phyloP scores from a whole-genome alignment of 2,888 invertebrate genomes.

The Nomada fucata region DNA sequence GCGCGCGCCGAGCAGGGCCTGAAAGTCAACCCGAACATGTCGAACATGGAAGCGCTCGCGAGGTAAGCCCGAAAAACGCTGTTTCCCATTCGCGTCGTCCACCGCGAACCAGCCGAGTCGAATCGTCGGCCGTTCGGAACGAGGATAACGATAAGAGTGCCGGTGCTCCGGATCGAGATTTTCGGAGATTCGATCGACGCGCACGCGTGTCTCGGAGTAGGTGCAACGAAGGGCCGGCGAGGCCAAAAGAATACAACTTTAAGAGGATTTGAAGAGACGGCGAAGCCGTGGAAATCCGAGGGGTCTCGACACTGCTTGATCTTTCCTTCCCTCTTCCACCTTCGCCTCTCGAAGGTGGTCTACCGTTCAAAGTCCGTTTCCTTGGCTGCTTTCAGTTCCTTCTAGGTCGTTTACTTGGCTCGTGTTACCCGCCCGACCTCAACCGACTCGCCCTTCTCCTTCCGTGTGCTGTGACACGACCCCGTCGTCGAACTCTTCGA shows the following conservation, averaged over 20 bases:
- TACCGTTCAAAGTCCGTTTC: slow-evolving; percentile 55
- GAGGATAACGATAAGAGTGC: background rate
- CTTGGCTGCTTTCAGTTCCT: slow-evolving; percentile 44
- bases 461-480: slow-evolving; percentile 19
- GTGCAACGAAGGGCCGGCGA: slow-evolving; percentile 75
- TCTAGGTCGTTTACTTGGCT: slow-evolving; percentile 75
- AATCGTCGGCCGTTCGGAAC: background rate
- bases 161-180: background rate
- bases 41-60: slow-evolving; percentile 95
- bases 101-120: background rate
- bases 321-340: slow-evolving; percentile 69
- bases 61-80: slow-evolving; percentile 86
- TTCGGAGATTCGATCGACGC: slow-evolving; percentile 78
- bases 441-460: slow-evolving; percentile 40
- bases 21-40: slow-evolving; percentile 91
- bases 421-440: slow-evolving; percentile 68
- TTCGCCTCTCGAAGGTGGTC: background rate
- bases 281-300: slow-evolving; percentile 84
- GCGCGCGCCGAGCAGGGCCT: slow-evolving; percentile 93
- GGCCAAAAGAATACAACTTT: slow-evolving; percentile 84
- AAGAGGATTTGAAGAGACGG: slow-evolving; percentile 83
- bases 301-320: slow-evolving; percentile 83
- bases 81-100: background rate
- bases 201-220: slow-evolving; percentile 36
- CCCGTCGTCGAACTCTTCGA: slow-evolving; percentile 15